Evolutionary conservation across 2,113 vertebrate species (phyloP).

Genomic region (Gracilinanus agilis): DNA sequence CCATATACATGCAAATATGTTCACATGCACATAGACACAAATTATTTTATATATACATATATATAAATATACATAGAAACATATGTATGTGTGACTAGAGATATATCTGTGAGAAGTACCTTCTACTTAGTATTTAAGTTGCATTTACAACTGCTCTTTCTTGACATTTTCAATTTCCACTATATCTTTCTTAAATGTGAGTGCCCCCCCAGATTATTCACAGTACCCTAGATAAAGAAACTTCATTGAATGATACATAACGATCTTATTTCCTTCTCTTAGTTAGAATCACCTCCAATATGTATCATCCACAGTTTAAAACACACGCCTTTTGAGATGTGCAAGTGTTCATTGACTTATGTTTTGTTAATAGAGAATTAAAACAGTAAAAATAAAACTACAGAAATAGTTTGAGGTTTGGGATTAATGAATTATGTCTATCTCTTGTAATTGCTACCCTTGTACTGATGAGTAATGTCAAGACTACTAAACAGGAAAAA

Average conservation of each 20-base stretch:
- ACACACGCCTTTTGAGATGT: not conserved
- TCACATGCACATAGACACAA: not conserved
- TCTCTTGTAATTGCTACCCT: not conserved
- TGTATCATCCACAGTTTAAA: not conserved
- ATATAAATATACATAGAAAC: not conserved
- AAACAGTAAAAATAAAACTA: not conserved
- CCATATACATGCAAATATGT: not conserved
- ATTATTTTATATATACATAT: not conserved
- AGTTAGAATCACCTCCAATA: not conserved
- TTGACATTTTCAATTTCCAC: not conserved
- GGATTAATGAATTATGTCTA: not conserved
- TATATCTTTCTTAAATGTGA: not conserved
- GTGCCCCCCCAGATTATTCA: not conserved
- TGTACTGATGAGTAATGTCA: not conserved
- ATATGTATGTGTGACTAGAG: not conserved
- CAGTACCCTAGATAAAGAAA: not conserved
- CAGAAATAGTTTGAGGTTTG: not conserved
- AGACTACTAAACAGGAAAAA: not conserved
- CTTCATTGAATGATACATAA: not conserved
- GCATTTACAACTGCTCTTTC: not conserved
- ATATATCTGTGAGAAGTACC: not conserved
- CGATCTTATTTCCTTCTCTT: not conserved
- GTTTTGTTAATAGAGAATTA: not conserved
- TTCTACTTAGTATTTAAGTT: not conserved
- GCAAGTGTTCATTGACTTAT: not conserved